Conservation (phyloP, 2,888 invertebrate genomes). For the Zhuqinia jingwanae region DNA sequence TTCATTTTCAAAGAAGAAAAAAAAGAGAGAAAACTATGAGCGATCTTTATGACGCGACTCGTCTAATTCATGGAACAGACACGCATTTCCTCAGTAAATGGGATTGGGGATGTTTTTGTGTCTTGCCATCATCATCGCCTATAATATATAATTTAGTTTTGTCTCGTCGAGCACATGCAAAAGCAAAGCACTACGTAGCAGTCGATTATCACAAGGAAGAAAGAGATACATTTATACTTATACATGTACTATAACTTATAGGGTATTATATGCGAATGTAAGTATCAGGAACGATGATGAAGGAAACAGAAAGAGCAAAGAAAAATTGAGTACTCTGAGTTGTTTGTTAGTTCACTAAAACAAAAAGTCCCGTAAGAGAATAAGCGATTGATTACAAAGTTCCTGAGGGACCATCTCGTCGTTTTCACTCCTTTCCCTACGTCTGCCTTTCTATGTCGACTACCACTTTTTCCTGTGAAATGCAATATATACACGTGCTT, state of each 20-base stretch:
- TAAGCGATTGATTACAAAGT: slow-evolving; percentile 76
- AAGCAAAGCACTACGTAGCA: slow-evolving; percentile 14
- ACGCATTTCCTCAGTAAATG: background rate
- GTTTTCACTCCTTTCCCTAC: slow-evolving; percentile 56
- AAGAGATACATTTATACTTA: background rate
- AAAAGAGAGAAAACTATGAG: slow-evolving; percentile 19
- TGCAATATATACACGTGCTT: too few species aligned
- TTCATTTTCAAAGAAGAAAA: slow-evolving; percentile 29
- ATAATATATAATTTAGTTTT: too few species aligned
- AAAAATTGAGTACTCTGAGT: slow-evolving; percentile 62
- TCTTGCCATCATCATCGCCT: too few species aligned
- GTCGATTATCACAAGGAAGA: background rate
- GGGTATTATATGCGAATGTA: background rate
- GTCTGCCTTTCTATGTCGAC: slow-evolving; percentile 33
- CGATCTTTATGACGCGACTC: slow-evolving; percentile 37
- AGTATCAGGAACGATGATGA: slow-evolving; percentile 39
- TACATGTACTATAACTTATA: background rate
- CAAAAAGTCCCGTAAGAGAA: slow-evolving; percentile 73
- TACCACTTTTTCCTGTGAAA: slow-evolving; percentile 19
- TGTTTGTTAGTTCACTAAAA: slow-evolving; percentile 69
- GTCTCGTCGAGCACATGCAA: slow-evolving; percentile 12
- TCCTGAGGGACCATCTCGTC: slow-evolving; percentile 68
- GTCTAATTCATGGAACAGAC: slow-evolving; percentile 40
- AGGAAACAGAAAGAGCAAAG: slow-evolving; percentile 39
- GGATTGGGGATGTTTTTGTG: slow-evolving; percentile 7